These are phyloP conservation scores for Heptranchias perlo DNA, from an alignment of 2,113 vertebrate species.

Conservation along the genomic window DNA sequence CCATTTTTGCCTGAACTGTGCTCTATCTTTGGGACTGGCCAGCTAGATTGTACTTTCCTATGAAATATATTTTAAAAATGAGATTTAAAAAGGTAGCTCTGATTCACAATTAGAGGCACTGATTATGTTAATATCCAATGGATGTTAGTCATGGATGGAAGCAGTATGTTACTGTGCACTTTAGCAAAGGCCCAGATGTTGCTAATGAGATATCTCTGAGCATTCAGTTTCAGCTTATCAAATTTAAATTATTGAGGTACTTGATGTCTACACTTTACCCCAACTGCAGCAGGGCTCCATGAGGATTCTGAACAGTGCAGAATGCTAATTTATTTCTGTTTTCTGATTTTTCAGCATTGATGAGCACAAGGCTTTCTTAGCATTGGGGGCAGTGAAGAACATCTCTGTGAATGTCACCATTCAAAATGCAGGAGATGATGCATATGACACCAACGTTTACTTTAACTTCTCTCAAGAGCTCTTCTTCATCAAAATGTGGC, in stretches of 20 bases:
- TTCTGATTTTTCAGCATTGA: slow-evolving; percentile 57
- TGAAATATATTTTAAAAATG: background rate
- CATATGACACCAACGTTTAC: slow-evolving; percentile 91
- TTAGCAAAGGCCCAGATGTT: background rate
- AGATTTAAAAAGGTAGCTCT: background rate
- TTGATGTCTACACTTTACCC: background rate
- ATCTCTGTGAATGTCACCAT: slow-evolving; percentile 88
- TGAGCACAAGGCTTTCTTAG: slow-evolving; percentile 70
- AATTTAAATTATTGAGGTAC: background rate
- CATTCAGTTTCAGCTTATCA: background rate
- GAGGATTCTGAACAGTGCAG: background rate
- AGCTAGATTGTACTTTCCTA: background rate
- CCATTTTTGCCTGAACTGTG: background rate
- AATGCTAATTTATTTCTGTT: background rate
- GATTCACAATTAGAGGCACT: background rate
- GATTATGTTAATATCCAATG: background rate
- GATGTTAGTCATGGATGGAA: background rate
- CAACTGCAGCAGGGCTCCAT: too few relatives aligned
- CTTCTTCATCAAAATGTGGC: slow-evolving; percentile 98
- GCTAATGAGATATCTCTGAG: background rate
- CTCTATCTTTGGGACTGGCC: background rate
- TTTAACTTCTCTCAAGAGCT: slow-evolving; percentile 91
- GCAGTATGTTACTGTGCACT: background rate
- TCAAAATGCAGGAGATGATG: slow-evolving; percentile 85
- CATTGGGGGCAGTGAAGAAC: slow-evolving; percentile 87